Evolutionary conservation across 2,113 vertebrate genomes (phyloP).

Genomic region (Rutilus rutilus): DNA sequence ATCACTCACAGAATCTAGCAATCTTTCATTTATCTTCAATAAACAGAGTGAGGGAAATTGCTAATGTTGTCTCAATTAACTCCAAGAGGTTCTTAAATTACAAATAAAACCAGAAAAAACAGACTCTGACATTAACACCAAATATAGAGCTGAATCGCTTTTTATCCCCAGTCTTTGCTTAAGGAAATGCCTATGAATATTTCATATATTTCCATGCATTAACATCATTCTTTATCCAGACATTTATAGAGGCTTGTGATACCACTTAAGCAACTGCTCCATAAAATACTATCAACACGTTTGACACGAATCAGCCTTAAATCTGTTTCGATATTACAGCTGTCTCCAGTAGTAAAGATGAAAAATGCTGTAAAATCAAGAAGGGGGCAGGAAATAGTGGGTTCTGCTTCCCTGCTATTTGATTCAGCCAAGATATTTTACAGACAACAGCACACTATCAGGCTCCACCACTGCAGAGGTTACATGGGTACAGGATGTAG

Average conservation of each 20-base stretch:
- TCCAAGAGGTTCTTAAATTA: constrained; percentile 9
- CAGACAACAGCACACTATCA: constrained; percentile 44
- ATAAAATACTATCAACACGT: constrained; percentile 42
- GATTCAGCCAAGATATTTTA: constrained; percentile 40
- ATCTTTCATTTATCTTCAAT: not conserved
- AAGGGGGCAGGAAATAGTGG: constrained; percentile 39
- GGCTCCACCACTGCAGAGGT: constrained; percentile 30
- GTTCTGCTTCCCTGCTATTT: constrained; percentile 33
- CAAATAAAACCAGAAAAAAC: not conserved
- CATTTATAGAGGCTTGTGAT: constrained; percentile 23
- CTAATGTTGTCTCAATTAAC: not conserved
- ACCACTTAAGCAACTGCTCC: constrained; percentile 26
- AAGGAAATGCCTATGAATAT: constrained; percentile 34
- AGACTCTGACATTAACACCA: not conserved
- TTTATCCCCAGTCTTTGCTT: not conserved
- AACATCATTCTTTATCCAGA: constrained; percentile 33
- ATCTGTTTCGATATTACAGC: constrained; percentile 31
- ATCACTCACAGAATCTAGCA: not conserved
- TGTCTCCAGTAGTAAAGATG: constrained; percentile 16
- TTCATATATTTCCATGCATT: constrained; percentile 35
- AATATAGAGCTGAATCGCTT: not conserved
- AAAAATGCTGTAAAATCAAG: constrained; percentile 38
- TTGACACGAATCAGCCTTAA: constrained; percentile 33
- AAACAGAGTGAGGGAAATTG: not conserved
- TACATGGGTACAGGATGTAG: constrained; percentile 52